A percentile compares a stretch with the other conserved stretches of the same genome.
Conservation (phyloP, 2,797 vertebrate genomes). For the Pteronotus mesoamericanus region DNA sequence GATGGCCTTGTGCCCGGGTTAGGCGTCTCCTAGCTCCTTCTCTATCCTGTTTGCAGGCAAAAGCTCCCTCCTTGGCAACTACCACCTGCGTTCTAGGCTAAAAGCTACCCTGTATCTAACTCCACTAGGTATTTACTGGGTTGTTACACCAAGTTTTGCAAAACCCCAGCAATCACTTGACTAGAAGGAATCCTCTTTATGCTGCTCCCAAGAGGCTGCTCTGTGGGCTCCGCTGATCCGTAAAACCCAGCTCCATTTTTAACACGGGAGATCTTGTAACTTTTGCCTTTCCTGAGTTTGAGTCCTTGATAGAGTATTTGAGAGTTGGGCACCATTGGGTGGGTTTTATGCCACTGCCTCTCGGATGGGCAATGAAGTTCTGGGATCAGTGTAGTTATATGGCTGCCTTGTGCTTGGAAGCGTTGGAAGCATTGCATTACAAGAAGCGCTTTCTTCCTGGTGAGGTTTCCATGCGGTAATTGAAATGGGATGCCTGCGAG, state of each 20-base stretch:
- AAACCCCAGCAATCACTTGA: not conserved
- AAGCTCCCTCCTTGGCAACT: not conserved
- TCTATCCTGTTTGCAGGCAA: not conserved
- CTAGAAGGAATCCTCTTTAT: not conserved
- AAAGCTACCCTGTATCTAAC: not conserved
- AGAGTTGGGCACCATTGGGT: not conserved
- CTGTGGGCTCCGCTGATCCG: not conserved
- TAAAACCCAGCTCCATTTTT: constrained; percentile 33
- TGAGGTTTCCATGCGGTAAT: constrained; percentile 43
- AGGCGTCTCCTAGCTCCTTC: not conserved
- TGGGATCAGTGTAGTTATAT: not conserved
- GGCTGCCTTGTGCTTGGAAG: not conserved
- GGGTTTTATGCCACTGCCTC: not conserved
- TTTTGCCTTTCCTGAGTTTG: constrained; percentile 24
- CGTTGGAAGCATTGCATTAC: not conserved
- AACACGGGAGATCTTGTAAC: not conserved
- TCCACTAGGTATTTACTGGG: not conserved
- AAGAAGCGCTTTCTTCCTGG: constrained; percentile 38
- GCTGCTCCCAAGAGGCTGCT: not conserved
- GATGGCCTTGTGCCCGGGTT: accelerated
- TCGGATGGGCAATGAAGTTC: not conserved
- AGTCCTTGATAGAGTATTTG: constrained; percentile 24
- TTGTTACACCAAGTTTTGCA: constrained; percentile 23
- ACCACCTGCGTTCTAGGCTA: not conserved
- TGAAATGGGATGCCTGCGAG: constrained; percentile 58